Evolutionary conservation across 2,797 vertebrate species (phyloP).

Genomic region (Sebastes itinus): DNA sequence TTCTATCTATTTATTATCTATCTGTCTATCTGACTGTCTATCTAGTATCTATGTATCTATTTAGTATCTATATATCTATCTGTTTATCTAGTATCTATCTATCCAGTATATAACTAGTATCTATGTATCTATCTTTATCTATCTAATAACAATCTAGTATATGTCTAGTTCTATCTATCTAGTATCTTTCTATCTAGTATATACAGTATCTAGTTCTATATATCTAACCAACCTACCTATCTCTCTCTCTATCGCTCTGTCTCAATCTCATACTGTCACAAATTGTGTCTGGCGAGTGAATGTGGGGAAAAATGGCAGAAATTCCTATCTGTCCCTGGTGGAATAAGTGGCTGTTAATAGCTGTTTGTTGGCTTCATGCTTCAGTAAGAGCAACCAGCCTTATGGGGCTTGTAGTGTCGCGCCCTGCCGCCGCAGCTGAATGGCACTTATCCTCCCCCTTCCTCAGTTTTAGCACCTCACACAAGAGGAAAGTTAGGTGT

Average conservation of each 20-base stretch:
- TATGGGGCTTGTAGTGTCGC: conserved; percentile 14
- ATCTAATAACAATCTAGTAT: too few relatives aligned
- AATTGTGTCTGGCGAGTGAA: neutral
- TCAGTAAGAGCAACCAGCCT: conserved; percentile 22
- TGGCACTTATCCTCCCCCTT: neutral
- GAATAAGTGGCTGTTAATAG: conserved; percentile 30
- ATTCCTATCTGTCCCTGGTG: conserved; percentile 6
- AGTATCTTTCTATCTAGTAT: neutral
- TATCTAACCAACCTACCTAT: neutral
- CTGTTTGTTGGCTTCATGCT: conserved; percentile 46
- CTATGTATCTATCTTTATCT: too few relatives aligned
- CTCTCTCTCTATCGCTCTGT: neutral
- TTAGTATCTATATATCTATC: neutral
- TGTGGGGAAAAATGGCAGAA: neutral
- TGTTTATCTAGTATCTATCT: neutral
- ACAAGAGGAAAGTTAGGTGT: neutral
- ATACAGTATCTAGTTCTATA: neutral
- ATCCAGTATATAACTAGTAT: neutral
- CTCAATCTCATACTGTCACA: neutral
- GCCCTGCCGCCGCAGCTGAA: conserved; percentile 24
- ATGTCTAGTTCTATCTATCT: too few relatives aligned
- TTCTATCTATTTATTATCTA: too few relatives aligned
- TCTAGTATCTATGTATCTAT: too few relatives aligned
- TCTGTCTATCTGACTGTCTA: too few relatives aligned
- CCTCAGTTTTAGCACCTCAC: neutral